Evolutionary conservation across 2,113 vertebrate species (phyloP).

Genomic region (Rhinopomastus cyanomelas): DNA sequence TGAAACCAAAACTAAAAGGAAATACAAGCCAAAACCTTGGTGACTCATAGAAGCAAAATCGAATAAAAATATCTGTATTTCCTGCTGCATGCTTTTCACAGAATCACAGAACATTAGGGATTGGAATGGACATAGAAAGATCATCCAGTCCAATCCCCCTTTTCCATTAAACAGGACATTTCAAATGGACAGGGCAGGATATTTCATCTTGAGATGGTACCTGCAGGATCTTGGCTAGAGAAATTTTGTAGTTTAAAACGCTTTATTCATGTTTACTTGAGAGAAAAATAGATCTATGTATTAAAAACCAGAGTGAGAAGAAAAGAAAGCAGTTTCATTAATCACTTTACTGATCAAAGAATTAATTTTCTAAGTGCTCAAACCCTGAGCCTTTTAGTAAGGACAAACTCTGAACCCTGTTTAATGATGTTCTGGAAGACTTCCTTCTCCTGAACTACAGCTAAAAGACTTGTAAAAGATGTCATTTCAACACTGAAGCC

Average conservation of each 20-base stretch:
- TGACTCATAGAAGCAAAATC: not conserved
- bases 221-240: slow-evolving; percentile 17
- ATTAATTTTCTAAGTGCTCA: slow-evolving; percentile 68
- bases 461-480: slow-evolving; percentile 71
- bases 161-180: slow-evolving; percentile 14
- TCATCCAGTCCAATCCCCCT: too few species aligned
- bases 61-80: slow-evolving; percentile 9
- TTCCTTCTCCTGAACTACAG: slow-evolving; percentile 64
- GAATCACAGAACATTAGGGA: too few species aligned
- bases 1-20: slow-evolving; percentile 18
- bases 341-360: slow-evolving; percentile 72
- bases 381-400: slow-evolving; percentile 62
- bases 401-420: slow-evolving; percentile 67
- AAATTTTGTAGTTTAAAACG: slow-evolving; percentile 61
- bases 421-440: slow-evolving; percentile 62
- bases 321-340: slow-evolving; percentile 25
- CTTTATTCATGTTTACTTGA: slow-evolving; percentile 61
- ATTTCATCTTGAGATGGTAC: slow-evolving; percentile 13
- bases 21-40: not conserved
- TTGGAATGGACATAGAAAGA: too few species aligned
- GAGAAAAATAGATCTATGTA: slow-evolving; percentile 54
- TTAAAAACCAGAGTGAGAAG: not conserved
- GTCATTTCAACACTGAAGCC: slow-evolving; percentile 72
- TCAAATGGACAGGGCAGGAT: too few species aligned
- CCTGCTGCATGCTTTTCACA: not conserved